Percentiles rank a stretch among this genome's conserved stretches.
Evolutionary conservation across 2,113 vertebrate species (phyloP).

Genomic region (Periophthalmus modestus): DNA sequence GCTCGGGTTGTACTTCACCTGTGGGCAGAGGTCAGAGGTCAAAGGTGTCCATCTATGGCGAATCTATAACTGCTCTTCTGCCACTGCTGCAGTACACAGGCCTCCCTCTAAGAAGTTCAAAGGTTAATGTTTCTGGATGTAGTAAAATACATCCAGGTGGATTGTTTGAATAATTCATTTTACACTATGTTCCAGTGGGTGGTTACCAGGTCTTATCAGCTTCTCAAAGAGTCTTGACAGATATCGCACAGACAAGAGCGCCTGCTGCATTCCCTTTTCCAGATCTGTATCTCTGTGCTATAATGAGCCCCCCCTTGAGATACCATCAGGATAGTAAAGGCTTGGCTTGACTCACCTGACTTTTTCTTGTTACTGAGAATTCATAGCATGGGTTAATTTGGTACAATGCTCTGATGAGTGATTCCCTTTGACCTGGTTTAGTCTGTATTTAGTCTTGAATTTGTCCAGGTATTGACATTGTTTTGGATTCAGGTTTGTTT

Average conservation of each 20-base stretch:
- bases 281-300: conserved; percentile 39
- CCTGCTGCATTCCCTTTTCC: conserved; percentile 33
- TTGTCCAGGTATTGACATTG: conserved; percentile 8
- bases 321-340: conserved; percentile 48
- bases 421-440: neutral
- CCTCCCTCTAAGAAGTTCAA: conserved; percentile 13
- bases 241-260: conserved; percentile 36
- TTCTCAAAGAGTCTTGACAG: conserved; percentile 38
- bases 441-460: conserved; percentile 33
- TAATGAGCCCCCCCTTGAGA: conserved; percentile 39
- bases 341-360: conserved; percentile 39
- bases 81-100: conserved; percentile 3
- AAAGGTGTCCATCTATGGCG: conserved; percentile 4
- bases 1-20: conserved; percentile 87
- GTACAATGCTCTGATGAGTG: neutral
- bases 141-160: conserved; percentile 22
- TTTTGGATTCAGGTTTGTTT: neutral
- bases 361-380: conserved; percentile 48
- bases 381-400: conserved; percentile 15
- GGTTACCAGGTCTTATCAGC: conserved; percentile 50
- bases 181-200: conserved; percentile 11
- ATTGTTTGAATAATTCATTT: conserved; percentile 12
- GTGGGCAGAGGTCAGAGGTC: conserved; percentile 26
- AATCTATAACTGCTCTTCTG: conserved; percentile 14
- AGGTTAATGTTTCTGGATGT: conserved; percentile 37